phyloP scores from a whole-genome alignment of 2,888 invertebrate genomes.

The Diarsia mendica region DNA sequence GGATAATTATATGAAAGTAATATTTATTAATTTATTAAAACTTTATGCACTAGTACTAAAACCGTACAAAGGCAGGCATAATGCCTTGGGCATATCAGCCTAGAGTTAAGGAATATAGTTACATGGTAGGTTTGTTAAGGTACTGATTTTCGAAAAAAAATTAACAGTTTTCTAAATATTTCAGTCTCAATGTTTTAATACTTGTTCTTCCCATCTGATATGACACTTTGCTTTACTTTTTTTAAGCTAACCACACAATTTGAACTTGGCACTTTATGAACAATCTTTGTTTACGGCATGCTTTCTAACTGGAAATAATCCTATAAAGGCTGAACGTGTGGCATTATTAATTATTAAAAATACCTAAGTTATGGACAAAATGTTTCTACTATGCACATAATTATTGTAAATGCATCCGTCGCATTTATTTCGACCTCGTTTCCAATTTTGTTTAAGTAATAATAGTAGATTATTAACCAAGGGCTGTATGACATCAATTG shows the following conservation, averaged over 20 bases:
- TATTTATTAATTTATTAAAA: no score
- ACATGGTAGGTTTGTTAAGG: background rate
- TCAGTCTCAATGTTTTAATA: background rate
- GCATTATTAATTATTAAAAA: background rate
- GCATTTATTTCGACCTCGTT: constrained; percentile 6
- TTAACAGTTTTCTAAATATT: background rate
- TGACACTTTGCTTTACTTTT: no score
- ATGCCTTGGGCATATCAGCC: no score
- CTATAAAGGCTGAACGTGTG: background rate
- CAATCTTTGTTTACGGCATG: no score
- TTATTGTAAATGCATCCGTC: background rate
- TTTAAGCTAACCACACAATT: background rate
- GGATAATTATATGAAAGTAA: no score
- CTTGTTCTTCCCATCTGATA: background rate
- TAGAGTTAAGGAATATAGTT: no score
- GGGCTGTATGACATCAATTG: no score
- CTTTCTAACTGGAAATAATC: background rate
- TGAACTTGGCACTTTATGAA: background rate
- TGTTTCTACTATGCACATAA: background rate
- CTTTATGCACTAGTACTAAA: no score
- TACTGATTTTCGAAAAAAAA: no score
- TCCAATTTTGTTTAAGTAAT: background rate
- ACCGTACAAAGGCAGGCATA: no score
- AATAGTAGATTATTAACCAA: no score
- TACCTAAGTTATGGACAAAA: background rate